Conservation (phyloP, 2,113 vertebrate species). For the Dicrurus megarhynchus region DNA sequence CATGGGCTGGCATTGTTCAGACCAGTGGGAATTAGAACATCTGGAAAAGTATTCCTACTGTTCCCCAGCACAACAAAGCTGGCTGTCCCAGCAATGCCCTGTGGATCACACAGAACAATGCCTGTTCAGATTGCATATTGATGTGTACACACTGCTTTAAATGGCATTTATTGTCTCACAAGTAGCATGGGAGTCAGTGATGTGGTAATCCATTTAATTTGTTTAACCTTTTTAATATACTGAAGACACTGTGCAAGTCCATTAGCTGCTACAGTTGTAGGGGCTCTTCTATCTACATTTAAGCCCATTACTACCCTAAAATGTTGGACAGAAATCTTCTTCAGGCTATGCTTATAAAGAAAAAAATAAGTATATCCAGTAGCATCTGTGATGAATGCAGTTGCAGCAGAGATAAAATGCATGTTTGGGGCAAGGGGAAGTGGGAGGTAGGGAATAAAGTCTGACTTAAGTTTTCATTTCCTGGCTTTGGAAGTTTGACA, state of each 20-base stretch:
- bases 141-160: not conserved
- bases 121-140: not conserved
- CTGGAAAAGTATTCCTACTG: not conserved
- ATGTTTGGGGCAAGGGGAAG: not conserved
- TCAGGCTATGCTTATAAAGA: not conserved
- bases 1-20: not conserved
- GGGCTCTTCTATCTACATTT: not conserved
- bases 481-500: not conserved
- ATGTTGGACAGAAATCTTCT: not conserved
- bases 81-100: not conserved
- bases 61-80: not conserved
- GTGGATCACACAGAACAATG: not conserved
- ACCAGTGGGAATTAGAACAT: not conserved
- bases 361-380: not conserved
- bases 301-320: not conserved
- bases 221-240: constrained; percentile 39
- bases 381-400: not conserved
- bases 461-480: not conserved
- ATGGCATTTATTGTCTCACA: constrained; percentile 20
- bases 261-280: constrained; percentile 1
- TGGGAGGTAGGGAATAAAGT: not conserved
- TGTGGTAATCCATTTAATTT: constrained; percentile 44
- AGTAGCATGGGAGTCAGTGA: not conserved
- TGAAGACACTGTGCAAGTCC: not conserved
- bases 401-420: not conserved